Evolutionary conservation across 2,888 invertebrate species (phyloP), one percentile per base, ranked within the genome.

Genomic region (Galeopsomyia nigrocyanea): DNA sequence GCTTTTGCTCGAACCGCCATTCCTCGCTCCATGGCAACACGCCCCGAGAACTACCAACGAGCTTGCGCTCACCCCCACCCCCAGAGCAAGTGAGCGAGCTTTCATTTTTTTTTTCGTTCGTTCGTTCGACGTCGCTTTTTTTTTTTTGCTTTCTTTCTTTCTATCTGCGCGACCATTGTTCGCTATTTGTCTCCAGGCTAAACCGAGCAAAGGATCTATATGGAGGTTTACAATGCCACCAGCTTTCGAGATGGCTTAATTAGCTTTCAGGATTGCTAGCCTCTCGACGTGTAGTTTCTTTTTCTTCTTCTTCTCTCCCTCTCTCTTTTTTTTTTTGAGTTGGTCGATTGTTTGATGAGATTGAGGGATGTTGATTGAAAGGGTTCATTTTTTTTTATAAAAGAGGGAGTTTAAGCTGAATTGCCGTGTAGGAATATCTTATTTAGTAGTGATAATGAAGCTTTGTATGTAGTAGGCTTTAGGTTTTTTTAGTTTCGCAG

Each of bases 11-110:
- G 22, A 31, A 6, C 22, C 71, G 65, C 65, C 71, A 61, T 66
- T 62, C 26, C 46, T n/a, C 39, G 62, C 56, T 17, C 67, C 67
- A 72, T 72, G 67, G 63, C 67, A 67, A 72, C 71, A 56, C n/a
- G 19, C 50, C 63, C 50, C 53, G 46, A 57, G 51, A 70, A 53
- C 50, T 49, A 22, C 3, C 51, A 63, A 49, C 56, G 47, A 57
- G 17, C 62, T 57, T n/a, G 21, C n/a, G 19, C 49, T 22, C 53
- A 26, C 49, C 63, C 47, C 58, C 53, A 53, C 46, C 53, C 26
- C 53, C n/a, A 53, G 5, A n/a, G 17, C 53, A 5, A 53, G 7
- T 9, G 3, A 7, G 53, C 9, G 53, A 17, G 19, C 19, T 53
- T 53, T 1, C 53, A 21, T 53, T 17, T 53, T 21, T 53, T 26